Conservation (phyloP, 2,113 vertebrate species). For the Toxotes chatareus region DNA sequence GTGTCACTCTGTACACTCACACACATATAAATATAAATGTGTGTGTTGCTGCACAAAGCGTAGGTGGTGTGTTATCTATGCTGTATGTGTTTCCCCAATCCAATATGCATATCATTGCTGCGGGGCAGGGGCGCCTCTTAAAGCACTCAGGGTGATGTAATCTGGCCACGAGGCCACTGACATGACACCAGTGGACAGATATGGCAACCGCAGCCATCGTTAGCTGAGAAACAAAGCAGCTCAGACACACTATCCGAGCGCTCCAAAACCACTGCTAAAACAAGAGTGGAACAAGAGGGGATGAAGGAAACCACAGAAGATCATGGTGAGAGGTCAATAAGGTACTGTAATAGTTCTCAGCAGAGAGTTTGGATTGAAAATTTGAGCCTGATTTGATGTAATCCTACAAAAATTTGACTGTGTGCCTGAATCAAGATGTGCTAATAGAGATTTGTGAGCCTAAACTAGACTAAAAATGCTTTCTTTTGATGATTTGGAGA, state of each 20-base stretch:
- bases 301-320: conserved; percentile 33
- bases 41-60: not conserved
- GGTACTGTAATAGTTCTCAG: not conserved
- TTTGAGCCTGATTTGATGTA: not conserved
- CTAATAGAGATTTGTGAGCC: conserved; percentile 3
- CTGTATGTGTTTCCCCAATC: not conserved
- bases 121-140: not conserved
- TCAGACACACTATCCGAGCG: conserved; percentile 2
- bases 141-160: conserved; percentile 57
- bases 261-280: conserved; percentile 54
- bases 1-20: not conserved
- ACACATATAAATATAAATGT: not conserved
- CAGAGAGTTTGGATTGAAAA: conserved; percentile 18
- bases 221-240: conserved; percentile 28
- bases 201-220: conserved; percentile 35
- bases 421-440: not conserved
- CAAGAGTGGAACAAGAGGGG: conserved; percentile 35
- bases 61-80: not conserved
- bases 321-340: conserved; percentile 20
- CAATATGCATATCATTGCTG: conserved; percentile 14
- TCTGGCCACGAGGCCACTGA: conserved; percentile 39
- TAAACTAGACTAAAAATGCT: not conserved
- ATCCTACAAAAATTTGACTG: conserved; percentile 22
- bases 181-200: conserved; percentile 53
- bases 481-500: not conserved